Percentiles rank a stretch among this genome's conserved stretches.
Conservation (phyloP, 2,113 vertebrate species). For the Opisthocomus hoazin region DNA sequence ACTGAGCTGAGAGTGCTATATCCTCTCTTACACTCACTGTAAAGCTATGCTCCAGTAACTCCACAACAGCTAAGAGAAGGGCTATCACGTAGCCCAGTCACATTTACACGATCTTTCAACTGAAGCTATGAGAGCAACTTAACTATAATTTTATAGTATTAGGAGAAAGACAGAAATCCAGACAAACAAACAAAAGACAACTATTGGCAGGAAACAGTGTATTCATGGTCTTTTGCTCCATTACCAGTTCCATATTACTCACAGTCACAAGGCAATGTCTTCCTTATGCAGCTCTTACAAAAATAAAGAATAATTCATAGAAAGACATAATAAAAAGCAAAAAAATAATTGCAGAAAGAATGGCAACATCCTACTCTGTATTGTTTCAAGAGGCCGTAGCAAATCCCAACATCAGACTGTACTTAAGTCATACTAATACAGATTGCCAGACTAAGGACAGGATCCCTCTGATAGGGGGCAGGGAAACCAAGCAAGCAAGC, state of each 20-base stretch:
- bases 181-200: neutral
- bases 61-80: neutral
- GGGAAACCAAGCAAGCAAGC: neutral
- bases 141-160: neutral
- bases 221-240: neutral
- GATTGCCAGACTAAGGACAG: neutral
- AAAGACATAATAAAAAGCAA: neutral
- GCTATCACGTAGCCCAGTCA: neutral
- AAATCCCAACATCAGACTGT: neutral
- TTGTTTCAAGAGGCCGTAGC: neutral
- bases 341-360: neutral
- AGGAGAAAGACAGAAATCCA: neutral
- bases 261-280: neutral
- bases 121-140: neutral
- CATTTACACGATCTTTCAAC: conserved; percentile 40
- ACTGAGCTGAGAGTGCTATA: conserved; percentile 27
- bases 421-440: neutral
- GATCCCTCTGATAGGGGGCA: neutral
- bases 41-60: neutral
- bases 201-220: neutral
- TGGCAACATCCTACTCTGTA: neutral
- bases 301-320: neutral
- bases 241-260: neutral
- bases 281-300: neutral
- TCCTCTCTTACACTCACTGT: neutral